Percentiles rank a stretch among this genome's conserved stretches.
These are phyloP conservation scores for Fringilla coelebs DNA, from an alignment of 2,797 vertebrate genomes.

Conservation along the genomic window DNA sequence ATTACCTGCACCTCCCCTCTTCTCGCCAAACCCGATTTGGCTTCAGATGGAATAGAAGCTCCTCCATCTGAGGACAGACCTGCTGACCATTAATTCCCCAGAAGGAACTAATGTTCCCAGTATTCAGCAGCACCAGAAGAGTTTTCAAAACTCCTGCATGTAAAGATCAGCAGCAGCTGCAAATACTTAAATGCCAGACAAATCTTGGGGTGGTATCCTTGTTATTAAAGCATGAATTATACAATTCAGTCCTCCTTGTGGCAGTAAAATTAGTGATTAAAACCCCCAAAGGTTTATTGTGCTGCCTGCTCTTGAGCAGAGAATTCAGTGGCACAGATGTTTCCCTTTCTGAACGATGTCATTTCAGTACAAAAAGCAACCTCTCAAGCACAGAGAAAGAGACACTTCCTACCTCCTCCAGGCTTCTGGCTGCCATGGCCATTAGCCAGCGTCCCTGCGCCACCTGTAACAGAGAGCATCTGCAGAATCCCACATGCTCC, in stretches of 20 bases:
- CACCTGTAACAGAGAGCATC: conserved; percentile 79
- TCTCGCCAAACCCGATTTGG: not conserved
- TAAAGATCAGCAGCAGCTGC: conserved; percentile 1
- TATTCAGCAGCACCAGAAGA: not conserved
- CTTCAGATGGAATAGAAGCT: not conserved
- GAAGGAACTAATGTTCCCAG: not conserved
- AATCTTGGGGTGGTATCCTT: not conserved
- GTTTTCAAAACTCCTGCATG: not conserved
- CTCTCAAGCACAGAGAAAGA: not conserved
- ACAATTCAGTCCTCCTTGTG: not conserved
- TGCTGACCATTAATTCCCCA: not conserved
- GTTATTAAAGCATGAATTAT: not conserved
- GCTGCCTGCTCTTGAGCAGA: not conserved
- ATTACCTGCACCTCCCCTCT: not conserved
- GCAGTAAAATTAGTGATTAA: not conserved
- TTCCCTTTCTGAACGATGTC: not conserved
- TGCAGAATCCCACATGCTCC: conserved; percentile 90
- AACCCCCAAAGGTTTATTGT: not conserved
- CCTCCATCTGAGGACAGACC: not conserved
- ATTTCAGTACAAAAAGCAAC: not conserved
- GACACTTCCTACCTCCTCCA: conserved; percentile 83
- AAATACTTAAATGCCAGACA: not conserved
- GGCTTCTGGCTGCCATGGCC: conserved; percentile 81
- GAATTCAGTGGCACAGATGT: not conserved
- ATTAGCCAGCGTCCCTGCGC: conserved; percentile 74